Conservation (phyloP, 92 coral and sea anemone genomes). For the Zoanthus sociatus region DNA sequence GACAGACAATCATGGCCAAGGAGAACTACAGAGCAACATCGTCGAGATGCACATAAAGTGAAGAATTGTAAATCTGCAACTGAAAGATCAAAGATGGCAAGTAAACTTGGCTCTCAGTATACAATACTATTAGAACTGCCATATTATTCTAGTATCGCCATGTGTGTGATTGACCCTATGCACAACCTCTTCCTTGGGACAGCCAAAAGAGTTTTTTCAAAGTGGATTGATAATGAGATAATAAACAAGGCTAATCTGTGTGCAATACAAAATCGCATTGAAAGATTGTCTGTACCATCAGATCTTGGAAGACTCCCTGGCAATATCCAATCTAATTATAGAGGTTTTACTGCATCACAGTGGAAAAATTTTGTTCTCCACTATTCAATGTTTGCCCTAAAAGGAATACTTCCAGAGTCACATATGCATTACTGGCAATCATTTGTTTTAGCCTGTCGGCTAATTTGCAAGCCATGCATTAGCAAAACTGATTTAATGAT, state of each 20-base stretch:
- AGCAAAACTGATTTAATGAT: conserved; percentile 35
- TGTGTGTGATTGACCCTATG: conserved; percentile 57
- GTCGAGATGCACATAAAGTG: conserved; percentile 47
- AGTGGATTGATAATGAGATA: conserved; percentile 17
- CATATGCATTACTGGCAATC: conserved; percentile 56
- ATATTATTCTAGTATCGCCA: conserved; percentile 42
- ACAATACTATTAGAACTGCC: conserved; percentile 46
- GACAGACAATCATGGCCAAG: conserved; percentile 55
- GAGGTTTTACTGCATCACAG: conserved; percentile 70
- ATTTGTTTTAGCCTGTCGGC: conserved; percentile 50
- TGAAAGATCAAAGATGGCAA: conserved; percentile 38
- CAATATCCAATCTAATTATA: conserved; percentile 57
- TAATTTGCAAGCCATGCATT: conserved; percentile 48
- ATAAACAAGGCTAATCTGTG: neutral
- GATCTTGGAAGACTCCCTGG: conserved; percentile 67
- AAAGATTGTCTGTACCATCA: conserved; percentile 45
- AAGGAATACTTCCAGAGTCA: conserved; percentile 36
- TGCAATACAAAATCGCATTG: conserved; percentile 50
- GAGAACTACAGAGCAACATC: conserved; percentile 47
- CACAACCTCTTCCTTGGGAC: conserved; percentile 36
- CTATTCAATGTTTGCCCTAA: conserved; percentile 42
- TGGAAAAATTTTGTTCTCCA: conserved; percentile 58
- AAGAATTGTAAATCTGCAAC: conserved; percentile 54
- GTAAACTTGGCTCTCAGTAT: conserved; percentile 50
- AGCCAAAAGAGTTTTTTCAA: conserved; percentile 32